Conservation (phyloP, 2,888 invertebrate species). For the Eumerus sabulonum region DNA sequence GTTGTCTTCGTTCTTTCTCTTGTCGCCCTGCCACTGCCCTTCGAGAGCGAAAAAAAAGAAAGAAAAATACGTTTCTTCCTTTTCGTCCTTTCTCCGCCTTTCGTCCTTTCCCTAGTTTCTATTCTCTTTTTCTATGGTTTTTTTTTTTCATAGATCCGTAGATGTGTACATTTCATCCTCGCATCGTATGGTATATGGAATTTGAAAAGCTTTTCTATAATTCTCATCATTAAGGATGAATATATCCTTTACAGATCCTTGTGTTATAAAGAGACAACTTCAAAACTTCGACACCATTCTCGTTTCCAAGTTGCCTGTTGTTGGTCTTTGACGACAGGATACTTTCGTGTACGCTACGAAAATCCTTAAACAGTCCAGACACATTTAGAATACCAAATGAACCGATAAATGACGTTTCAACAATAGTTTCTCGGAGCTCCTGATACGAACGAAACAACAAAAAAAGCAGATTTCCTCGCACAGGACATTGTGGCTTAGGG, state of each 20-base stretch:
- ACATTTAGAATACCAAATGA: conserved; percentile 64
- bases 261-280: conserved; percentile 29
- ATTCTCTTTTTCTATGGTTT: too few species aligned
- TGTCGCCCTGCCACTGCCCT: too few species aligned
- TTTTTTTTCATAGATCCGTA: conserved; percentile 6
- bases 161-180: conserved; percentile 5
- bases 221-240: conserved; percentile 52
- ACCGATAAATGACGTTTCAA: conserved; percentile 63
- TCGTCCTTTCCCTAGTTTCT: conserved; percentile 5
- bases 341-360: conserved; percentile 60
- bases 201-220: conserved; percentile 56
- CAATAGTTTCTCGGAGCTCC: conserved; percentile 46
- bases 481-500: too few species aligned
- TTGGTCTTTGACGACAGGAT: conserved; percentile 50
- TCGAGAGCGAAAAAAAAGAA: conserved; percentile 14
- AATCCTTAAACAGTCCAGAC: conserved; percentile 61
- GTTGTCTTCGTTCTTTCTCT: not conserved
- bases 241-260: conserved; percentile 27
- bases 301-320: conserved; percentile 17
- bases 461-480: too few species aligned
- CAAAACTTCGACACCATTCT: conserved; percentile 33
- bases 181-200: conserved; percentile 25
- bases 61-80: conserved; percentile 46
- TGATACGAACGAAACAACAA: too few species aligned
- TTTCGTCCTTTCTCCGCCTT: too few species aligned